Evolutionary conservation across 2,113 vertebrate genomes (phyloP).

Genomic region (Ramphastos sulfuratus): DNA sequence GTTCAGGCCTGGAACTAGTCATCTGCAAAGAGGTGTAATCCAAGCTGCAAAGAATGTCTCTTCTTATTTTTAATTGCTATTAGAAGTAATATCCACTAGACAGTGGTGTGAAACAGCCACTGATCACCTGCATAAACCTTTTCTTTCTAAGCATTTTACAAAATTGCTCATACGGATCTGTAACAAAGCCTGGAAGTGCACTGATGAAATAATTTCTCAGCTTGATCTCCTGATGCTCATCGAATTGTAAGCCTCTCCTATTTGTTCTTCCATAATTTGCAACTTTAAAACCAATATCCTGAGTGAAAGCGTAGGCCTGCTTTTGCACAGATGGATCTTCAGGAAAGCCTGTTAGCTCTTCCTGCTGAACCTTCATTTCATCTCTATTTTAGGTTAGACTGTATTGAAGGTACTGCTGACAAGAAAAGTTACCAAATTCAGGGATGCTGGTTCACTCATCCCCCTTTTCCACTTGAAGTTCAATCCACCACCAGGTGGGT

Average conservation of each 20-base stretch:
- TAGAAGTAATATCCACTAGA: background rate
- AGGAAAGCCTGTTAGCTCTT: background rate
- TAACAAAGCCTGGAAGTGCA: background rate
- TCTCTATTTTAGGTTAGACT: background rate
- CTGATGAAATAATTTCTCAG: background rate
- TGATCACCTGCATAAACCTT: background rate
- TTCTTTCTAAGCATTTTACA: background rate
- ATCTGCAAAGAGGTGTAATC: background rate
- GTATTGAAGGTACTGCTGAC: background rate
- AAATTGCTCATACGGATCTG: background rate
- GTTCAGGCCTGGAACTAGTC: background rate
- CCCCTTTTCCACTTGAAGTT: background rate
- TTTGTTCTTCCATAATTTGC: background rate
- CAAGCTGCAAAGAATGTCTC: background rate
- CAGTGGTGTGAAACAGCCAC: background rate
- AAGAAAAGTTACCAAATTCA: background rate
- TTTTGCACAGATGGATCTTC: background rate
- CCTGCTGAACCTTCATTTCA: background rate
- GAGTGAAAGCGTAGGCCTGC: accelerated
- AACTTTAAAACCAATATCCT: background rate
- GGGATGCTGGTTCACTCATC: no score
- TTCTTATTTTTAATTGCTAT: background rate
- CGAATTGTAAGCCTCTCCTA: background rate
- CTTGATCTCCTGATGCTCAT: background rate
- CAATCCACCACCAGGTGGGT: background rate